A percentile compares a stretch with the other conserved stretches of the same genome.
Conservation (phyloP, 2,888 invertebrate species). For the Glaucopsyche alexis region DNA sequence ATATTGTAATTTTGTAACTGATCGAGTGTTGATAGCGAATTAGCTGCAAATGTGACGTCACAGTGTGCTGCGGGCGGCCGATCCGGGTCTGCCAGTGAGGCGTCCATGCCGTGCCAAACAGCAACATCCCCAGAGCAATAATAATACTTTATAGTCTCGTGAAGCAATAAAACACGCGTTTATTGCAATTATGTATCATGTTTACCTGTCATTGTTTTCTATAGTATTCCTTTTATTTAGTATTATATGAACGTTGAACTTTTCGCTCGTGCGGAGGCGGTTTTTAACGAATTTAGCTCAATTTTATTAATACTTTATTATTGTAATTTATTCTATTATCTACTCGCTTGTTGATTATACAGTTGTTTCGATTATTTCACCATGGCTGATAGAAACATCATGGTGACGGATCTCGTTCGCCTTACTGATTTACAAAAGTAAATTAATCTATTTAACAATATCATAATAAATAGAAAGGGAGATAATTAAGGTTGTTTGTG, state of each 20-base stretch:
- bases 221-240: slow-evolving; percentile 33
- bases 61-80: slow-evolving; percentile 22
- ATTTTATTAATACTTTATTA: slow-evolving; percentile 72
- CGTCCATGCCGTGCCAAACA: slow-evolving; percentile 63
- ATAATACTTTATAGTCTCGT: slow-evolving; percentile 49
- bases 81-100: neutral
- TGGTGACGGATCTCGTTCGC: slow-evolving; percentile 39
- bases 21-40: slow-evolving; percentile 9
- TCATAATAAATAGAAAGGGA: neutral
- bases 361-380: slow-evolving; percentile 36
- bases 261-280: slow-evolving; percentile 41
- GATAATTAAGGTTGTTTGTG: neutral
- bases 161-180: slow-evolving; percentile 50
- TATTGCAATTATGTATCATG: slow-evolving; percentile 30
- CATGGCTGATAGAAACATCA: slow-evolving; percentile 30
- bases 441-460: neutral
- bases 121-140: slow-evolving; percentile 62
- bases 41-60: slow-evolving; percentile 30
- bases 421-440: slow-evolving; percentile 18
- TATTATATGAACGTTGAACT: slow-evolving; percentile 30
- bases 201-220: slow-evolving; percentile 30
- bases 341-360: slow-evolving; percentile 64
- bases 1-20: neutral
- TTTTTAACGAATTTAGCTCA: slow-evolving; percentile 70
- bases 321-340: slow-evolving; percentile 55